Conservation (phyloP, 2,113 vertebrate species). For the Petaurus breviceps region DNA sequence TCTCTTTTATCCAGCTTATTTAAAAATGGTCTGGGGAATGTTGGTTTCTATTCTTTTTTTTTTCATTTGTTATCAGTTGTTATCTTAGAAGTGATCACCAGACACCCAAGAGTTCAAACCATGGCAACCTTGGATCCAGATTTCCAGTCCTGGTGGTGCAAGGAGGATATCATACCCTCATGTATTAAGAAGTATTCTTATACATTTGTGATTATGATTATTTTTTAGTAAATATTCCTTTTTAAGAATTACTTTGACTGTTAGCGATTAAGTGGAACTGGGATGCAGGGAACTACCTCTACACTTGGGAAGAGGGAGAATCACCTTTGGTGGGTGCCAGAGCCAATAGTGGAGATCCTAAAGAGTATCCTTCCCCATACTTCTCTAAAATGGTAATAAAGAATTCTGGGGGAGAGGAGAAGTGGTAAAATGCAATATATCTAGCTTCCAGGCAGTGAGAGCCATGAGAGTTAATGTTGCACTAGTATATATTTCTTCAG, state of each 20-base stretch:
- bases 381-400: background rate
- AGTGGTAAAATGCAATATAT: background rate
- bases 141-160: background rate
- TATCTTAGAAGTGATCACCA: too few species aligned
- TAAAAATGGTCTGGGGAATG: background rate
- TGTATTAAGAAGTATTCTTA: background rate
- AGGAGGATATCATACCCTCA: background rate
- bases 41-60: background rate
- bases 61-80: background rate
- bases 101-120: too few species aligned
- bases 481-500: background rate
- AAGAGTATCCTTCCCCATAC: background rate
- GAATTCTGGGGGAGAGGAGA: background rate
- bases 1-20: background rate
- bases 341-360: background rate
- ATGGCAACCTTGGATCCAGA: background rate
- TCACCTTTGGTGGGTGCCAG: background rate
- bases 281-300: background rate
- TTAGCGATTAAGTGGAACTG: background rate
- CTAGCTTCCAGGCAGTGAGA: background rate
- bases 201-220: background rate
- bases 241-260: background rate
- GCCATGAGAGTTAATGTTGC: background rate
- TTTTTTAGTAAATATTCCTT: background rate
- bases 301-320: background rate